Evolutionary conservation across 2,888 invertebrate genomes (phyloP), one percentile per base, ranked within the genome.

Genomic region (Graphium colonna): DNA sequence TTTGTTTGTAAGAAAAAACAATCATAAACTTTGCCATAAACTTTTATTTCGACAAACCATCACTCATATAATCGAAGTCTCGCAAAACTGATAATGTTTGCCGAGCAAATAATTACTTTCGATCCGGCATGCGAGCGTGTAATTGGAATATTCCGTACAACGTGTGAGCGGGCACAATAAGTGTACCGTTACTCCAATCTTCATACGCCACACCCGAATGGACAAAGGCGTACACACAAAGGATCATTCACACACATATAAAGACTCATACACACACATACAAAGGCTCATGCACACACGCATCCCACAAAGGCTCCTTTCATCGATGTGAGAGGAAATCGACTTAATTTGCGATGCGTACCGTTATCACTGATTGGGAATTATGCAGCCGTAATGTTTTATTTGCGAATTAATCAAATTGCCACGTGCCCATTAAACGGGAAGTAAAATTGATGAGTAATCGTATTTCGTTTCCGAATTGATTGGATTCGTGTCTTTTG

Each of bases 271-370:
- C n/a, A n/a, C n/a, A n/a, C n/a, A n/a, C n/a, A n/a, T n/a, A n/a
- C n/a, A n/a, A n/a, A n/a, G n/a, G n/a, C n/a, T n/a, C n/a, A n/a
- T n/a, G n/a, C n/a, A n/a, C n/a, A n/a, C n/a, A n/a, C n/a, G n/a
- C n/a, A n/a, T n/a, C n/a, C 28, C 39, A 51, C 53, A 53, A 53
- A 53, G 48, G 39, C 53, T 38, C 44, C 53, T 53, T 53, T 53
- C 48, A 53, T 48, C 48, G 48, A 53, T 44, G 53, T 53, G 53
- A 53, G 44, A 39, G 48, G 39, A 5, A 39, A 53, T 53, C 48
- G 36, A 53, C 39, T 53, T 53, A 44, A 53, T 49, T 53, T 53
- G 48, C 48, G 53, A 48, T 43, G 39, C 16, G 39, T 49, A 49
- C 53, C 53, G 53, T 49, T 53, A 48, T 53, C 48, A 28, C 39